A percentile compares a stretch with the other conserved stretches of the same genome.
Conservation (phyloP, 2,888 invertebrate species). For the Amphipoea lucens region DNA sequence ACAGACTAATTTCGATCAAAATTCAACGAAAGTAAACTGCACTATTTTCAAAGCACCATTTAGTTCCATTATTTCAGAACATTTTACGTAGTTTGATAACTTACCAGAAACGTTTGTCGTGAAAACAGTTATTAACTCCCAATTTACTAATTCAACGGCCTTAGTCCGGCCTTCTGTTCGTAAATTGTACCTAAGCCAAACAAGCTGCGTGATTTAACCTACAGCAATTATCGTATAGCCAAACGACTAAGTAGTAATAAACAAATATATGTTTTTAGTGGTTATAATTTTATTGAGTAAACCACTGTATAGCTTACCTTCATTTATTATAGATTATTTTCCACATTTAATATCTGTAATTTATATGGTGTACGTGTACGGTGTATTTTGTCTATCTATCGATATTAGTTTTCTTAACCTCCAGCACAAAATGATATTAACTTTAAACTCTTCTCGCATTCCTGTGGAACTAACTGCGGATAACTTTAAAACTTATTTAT, state of each 20-base stretch:
- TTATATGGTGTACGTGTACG: not conserved
- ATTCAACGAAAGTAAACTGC: not conserved
- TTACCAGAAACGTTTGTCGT: slow-evolving; percentile 15
- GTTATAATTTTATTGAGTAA: not conserved
- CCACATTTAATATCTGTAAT: not conserved
- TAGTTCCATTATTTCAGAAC: not conserved
- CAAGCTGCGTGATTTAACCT: slow-evolving; percentile 17
- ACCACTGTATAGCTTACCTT: too few species aligned
- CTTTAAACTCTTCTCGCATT: not conserved
- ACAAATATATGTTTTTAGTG: accelerated
- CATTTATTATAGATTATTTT: not conserved
- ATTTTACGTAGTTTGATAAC: not conserved
- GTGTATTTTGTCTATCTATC: too few species aligned
- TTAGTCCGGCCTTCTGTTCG: slow-evolving; percentile 27
- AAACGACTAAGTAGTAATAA: not conserved
- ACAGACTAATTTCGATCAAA: not conserved
- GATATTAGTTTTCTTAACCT: too few species aligned
- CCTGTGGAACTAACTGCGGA: not conserved
- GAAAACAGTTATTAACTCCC: slow-evolving; percentile 33
- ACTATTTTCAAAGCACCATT: not conserved
- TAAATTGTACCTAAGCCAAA: slow-evolving; percentile 6
- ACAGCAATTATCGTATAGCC: not conserved
- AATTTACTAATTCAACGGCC: slow-evolving; percentile 23
- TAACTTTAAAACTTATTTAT: not conserved
- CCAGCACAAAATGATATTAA: too few species aligned